Conservation (phyloP, 2,797 vertebrate genomes). For the Rhadinocentrus ornatus region DNA sequence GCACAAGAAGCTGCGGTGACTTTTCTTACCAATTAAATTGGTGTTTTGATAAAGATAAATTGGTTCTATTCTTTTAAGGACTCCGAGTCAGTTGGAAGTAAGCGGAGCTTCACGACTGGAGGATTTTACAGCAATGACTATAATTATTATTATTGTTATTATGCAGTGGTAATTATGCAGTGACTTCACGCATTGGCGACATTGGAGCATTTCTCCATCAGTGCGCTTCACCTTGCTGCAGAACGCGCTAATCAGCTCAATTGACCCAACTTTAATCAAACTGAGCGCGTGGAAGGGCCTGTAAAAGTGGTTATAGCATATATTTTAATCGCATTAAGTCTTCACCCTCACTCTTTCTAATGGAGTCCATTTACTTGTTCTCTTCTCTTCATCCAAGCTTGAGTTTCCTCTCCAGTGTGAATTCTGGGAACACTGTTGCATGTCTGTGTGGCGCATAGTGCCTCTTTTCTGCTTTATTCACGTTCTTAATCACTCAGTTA, state of each 20-base stretch:
- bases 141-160: background rate
- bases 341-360: background rate
- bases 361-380: background rate
- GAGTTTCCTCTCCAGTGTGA: background rate
- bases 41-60: background rate
- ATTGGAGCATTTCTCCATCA: conserved; percentile 7
- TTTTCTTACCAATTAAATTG: conserved; percentile 11
- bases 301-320: background rate
- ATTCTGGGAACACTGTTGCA: conserved; percentile 58
- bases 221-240: conserved; percentile 59
- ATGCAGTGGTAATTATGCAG: conserved; percentile 11
- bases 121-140: background rate
- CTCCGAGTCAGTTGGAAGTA: conserved; percentile 20
- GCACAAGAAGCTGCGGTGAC: conserved; percentile 35
- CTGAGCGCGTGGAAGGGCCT: background rate
- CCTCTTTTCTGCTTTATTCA: conserved; percentile 34
- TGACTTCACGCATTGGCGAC: conserved; percentile 45
- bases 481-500: conserved; percentile 30
- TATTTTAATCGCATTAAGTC: background rate
- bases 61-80: background rate
- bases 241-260: conserved; percentile 26
- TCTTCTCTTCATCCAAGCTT: background rate
- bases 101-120: conserved; percentile 2
- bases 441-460: conserved; percentile 47
- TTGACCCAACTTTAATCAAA: conserved; percentile 34